phyloP scores from a whole-genome alignment of 2,888 invertebrate genomes.

The Amphiduros pacificus region DNA sequence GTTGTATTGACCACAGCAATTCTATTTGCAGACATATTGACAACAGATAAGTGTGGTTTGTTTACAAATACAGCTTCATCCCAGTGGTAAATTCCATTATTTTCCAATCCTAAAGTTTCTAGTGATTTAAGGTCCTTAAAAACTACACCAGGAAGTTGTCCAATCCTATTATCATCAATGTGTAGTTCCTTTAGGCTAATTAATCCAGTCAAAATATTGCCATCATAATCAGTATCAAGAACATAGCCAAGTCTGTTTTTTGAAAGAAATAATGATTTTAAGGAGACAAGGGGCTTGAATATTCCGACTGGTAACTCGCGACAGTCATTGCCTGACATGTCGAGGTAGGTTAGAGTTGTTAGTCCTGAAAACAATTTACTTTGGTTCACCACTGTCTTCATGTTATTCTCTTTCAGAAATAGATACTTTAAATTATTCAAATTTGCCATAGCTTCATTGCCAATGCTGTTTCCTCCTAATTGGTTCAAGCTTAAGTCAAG shows the following conservation, averaged over 20 bases:
- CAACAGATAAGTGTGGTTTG: not conserved
- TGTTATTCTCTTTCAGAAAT: not conserved
- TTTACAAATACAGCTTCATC: not conserved
- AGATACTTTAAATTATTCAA: not conserved
- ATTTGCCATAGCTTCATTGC: not conserved
- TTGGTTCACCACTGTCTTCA: not conserved
- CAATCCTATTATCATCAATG: not conserved
- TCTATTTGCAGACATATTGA: not conserved
- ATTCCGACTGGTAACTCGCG: not conserved
- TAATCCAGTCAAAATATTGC: not conserved
- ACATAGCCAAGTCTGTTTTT: not conserved
- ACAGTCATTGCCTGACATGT: not conserved
- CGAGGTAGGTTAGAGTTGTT: not conserved
- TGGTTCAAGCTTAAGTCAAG: not conserved
- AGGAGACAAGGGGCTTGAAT: not conserved
- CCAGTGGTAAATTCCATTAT: not conserved
- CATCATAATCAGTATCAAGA: not conserved
- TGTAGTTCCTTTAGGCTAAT: not conserved
- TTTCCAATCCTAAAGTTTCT: not conserved
- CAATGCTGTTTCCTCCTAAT: not conserved
- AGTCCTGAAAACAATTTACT: not conserved
- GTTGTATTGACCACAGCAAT: not conserved
- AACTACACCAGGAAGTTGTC: not conserved
- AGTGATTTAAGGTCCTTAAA: not conserved
- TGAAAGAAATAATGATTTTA: not conserved